Evolutionary conservation across 1,140 invertebrate species (phyloP).

Genomic region (Drosophila tropicalis): DNA sequence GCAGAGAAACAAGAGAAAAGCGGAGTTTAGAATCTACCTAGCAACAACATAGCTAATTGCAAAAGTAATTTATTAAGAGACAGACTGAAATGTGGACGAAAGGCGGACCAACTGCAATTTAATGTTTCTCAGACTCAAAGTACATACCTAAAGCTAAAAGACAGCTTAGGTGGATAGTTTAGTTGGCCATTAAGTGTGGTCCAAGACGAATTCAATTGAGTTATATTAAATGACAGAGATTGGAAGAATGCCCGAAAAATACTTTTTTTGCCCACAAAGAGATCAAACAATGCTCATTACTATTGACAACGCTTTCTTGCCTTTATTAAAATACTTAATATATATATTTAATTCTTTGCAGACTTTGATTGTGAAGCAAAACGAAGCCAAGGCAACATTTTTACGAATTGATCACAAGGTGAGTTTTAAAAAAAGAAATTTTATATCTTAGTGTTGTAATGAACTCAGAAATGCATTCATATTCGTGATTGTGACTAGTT

Average conservation of each 20-base stretch:
- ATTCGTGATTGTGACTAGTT: no score
- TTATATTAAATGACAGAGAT: slow-evolving; percentile 53
- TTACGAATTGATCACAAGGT: slow-evolving; percentile 51
- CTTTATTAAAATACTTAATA: not conserved
- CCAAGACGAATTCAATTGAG: slow-evolving; percentile 70
- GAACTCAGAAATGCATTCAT: not conserved
- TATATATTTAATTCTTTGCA: slow-evolving; percentile 45
- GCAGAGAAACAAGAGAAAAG: slow-evolving; percentile 13
- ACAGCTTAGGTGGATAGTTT: not conserved
- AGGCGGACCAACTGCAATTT: slow-evolving; percentile 43
- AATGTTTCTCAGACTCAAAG: slow-evolving; percentile 6
- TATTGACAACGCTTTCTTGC: no score
- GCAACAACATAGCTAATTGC: slow-evolving; percentile 57
- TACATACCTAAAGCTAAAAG: slow-evolving; percentile 6
- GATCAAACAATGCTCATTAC: no score
- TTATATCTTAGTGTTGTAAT: not conserved
- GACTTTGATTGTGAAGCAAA: slow-evolving; percentile 40
- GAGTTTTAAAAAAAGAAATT: slow-evolving; percentile 4
- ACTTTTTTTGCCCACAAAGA: no score
- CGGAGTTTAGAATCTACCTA: not conserved
- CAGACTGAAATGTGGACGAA: slow-evolving; percentile 19
- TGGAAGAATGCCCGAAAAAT: no score
- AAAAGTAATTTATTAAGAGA: slow-evolving; percentile 67
- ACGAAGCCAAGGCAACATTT: slow-evolving; percentile 27
- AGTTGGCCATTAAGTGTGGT: not conserved